Base-by-base conservation (phyloP, 53 echinoderm and acorn worm species). In the Holothuria scabra region DNA sequence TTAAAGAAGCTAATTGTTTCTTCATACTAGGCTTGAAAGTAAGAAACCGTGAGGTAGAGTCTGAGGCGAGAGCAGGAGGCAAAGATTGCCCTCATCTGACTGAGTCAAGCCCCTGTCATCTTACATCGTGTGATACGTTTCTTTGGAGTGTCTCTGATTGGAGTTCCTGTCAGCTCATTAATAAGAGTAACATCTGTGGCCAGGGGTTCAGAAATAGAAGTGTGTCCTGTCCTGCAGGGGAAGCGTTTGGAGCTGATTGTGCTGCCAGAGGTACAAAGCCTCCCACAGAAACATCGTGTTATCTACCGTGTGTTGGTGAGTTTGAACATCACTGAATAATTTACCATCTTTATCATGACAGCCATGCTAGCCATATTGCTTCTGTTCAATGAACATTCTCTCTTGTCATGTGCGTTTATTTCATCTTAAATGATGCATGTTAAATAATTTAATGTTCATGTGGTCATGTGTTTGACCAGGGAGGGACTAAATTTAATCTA, bases 71-170 rank as follows among this genome's bases (percentile, higher is more conserved):
- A 46, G 72, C 72, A 3, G 94, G 90, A 46, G 95, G 99, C 33
- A 90, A 92, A 68, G 89, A 58, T 58, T 99, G 99, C 79, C 99
- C 99, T 59, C 88, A 82, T 24, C 74, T 89, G 66, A 61, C 84
- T 14, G 93, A 94, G 66, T 88, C 87, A 46, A 85, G 74, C 41
- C 85, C 94, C 64, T 99, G 99, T 87, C 83, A 83, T 52, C 85
- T 92, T 64, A 88, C 89, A 44, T 87, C 91, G 56, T 99, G 99
- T 87, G 99, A 94, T 65, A 64, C 83, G 3, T 84, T 99, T 30
- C 85, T 90, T 56, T 99, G 99, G 99, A 82, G 91, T 21, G 68
- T 94, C 28, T 87, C 90, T 28, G 80, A 95, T 89, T 99, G 99
- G 97, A 84, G 83, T 24, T 76, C 91, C 7, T 99, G 99, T 69